Conservation (phyloP, 92 coral and sea anemone species). For the Parazoanthus swiftii region DNA sequence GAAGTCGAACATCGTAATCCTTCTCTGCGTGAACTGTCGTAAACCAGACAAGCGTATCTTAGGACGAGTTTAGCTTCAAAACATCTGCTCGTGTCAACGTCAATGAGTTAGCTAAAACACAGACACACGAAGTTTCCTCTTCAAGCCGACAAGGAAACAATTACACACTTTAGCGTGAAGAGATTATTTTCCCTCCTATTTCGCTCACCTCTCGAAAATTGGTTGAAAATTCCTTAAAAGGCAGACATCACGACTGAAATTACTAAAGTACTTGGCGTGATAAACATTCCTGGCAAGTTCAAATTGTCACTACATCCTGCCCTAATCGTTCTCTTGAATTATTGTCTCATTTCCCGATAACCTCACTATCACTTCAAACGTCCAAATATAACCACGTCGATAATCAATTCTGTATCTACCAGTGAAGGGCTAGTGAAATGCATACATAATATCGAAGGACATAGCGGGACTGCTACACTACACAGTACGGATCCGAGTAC, state of each 20-base stretch:
- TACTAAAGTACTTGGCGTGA: neutral
- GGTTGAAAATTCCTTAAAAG: constrained; percentile 22
- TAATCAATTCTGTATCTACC: neutral
- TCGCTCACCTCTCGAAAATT: neutral
- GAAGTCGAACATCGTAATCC: neutral
- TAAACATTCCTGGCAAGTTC: neutral
- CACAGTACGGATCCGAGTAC: neutral
- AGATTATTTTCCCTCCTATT: neutral
- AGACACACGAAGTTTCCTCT: neutral
- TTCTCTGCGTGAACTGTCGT: neutral
- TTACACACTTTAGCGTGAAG: neutral
- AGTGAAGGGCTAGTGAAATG: neutral
- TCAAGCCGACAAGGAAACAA: neutral
- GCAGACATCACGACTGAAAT: constrained; percentile 23
- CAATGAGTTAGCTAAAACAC: neutral
- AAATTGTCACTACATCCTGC: neutral
- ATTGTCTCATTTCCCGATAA: constrained; percentile 1
- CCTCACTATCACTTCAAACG: neutral
- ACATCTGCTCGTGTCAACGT: constrained; percentile 1
- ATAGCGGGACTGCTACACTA: neutral
- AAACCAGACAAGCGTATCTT: constrained; percentile 1
- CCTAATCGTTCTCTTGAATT: neutral
- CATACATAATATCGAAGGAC: no score
- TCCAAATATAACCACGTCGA: neutral
- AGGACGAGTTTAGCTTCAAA: neutral